phyloP scores from a whole-genome alignment of 2,888 invertebrate genomes.

The Calameuta idolon region DNA sequence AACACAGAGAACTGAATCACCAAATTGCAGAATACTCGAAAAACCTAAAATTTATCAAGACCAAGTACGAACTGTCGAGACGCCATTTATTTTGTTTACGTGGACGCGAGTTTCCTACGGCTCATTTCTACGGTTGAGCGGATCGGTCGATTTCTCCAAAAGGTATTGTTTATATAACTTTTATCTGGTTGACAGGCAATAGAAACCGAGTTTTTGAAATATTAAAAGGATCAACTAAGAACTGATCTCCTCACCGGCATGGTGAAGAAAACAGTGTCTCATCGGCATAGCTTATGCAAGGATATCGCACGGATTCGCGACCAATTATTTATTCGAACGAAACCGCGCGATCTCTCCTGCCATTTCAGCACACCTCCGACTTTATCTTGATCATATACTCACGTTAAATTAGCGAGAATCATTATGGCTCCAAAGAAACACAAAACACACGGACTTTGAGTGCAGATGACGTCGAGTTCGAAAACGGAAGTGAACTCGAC shows the following conservation, averaged over 20 bases:
- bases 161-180: not conserved
- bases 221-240: conserved; percentile 6
- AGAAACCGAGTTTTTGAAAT: not conserved
- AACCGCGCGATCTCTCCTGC: conserved; percentile 34
- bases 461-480: conserved; percentile 59
- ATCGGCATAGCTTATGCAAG: conserved; percentile 39
- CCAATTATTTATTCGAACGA: conserved; percentile 47
- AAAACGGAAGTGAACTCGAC: conserved; percentile 58
- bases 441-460: conserved; percentile 60
- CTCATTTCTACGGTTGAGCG: not conserved
- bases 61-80: conserved; percentile 20
- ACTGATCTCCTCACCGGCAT: conserved; percentile 44
- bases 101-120: conserved; percentile 9
- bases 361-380: not conserved
- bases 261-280: conserved; percentile 38
- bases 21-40: not conserved
- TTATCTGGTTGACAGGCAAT: not conserved
- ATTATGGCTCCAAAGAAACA: conserved; percentile 62
- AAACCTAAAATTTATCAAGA: not conserved
- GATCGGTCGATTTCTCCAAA: not conserved
- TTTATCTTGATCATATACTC: conserved; percentile 41
- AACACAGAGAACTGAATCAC: not conserved
- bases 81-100: conserved; percentile 55
- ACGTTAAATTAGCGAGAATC: conserved; percentile 62
- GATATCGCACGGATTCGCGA: conserved; percentile 49